A percentile compares a stretch with the other conserved stretches of the same genome.
These are phyloP conservation scores for Brachionus manjavacas DNA, from an alignment of 1,140 invertebrate genomes.

Conservation along the genomic window DNA sequence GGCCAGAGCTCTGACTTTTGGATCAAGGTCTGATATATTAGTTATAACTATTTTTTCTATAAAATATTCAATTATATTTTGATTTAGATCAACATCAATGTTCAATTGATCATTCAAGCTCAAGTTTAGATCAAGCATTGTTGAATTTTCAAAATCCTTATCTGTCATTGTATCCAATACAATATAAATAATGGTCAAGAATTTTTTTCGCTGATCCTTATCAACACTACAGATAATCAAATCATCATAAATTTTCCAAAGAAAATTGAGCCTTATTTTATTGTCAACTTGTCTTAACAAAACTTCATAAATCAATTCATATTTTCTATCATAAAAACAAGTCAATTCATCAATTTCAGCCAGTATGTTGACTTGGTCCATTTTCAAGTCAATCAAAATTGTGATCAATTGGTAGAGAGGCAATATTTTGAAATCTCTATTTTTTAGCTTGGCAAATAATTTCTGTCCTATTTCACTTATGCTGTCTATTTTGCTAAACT, in stretches of 20 bases:
- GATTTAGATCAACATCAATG: conserved; percentile 3
- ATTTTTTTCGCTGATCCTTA: neutral
- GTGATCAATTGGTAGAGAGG: neutral
- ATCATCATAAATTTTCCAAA: conserved; percentile 3
- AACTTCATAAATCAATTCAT: neutral
- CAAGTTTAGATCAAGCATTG: neutral
- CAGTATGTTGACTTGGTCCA: neutral
- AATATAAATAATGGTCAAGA: neutral
- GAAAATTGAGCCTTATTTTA: neutral
- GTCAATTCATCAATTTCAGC: neutral
- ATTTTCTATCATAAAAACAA: neutral
- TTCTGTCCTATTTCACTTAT: neutral
- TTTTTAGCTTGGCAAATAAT: neutral
- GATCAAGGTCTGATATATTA: neutral
- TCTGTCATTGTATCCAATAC: neutral
- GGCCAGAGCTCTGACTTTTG: neutral
- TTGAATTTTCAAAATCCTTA: neutral
- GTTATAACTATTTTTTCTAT: neutral
- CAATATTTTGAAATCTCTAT: neutral
- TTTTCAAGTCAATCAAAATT: neutral
- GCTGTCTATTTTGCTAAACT: neutral
- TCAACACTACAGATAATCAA: neutral
- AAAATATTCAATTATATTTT: conserved; percentile 27
- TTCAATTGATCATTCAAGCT: conserved; percentile 4
- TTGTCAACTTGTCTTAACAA: neutral